Percentiles rank a stretch among this genome's conserved stretches.
Evolutionary conservation across 2,888 invertebrate species (phyloP).

Genomic region (Lutraria lutraria): DNA sequence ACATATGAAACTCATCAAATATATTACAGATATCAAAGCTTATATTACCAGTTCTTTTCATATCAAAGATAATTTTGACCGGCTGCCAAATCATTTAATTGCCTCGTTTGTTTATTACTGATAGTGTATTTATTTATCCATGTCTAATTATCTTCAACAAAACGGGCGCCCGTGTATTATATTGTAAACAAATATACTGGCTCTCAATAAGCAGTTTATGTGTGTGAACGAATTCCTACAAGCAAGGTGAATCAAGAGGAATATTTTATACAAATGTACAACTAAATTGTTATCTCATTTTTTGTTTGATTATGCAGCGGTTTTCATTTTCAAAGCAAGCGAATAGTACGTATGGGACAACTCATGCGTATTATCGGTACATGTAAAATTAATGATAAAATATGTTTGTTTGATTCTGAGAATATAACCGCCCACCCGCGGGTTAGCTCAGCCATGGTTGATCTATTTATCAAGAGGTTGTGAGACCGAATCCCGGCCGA

Average conservation of each 20-base stretch:
- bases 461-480: too few species aligned
- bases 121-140: conserved; percentile 13
- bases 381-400: too few species aligned
- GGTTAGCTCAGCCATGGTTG: too few species aligned
- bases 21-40: not conserved
- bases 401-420: too few species aligned
- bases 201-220: not conserved
- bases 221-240: not conserved
- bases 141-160: conserved; percentile 7
- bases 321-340: too few species aligned
- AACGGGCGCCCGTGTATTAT: not conserved
- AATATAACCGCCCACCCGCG: too few species aligned
- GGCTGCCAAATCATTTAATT: conserved; percentile 2
- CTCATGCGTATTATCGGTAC: too few species aligned
- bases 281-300: too few species aligned
- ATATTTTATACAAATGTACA: too few species aligned
- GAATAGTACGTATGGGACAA: too few species aligned
- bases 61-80: not conserved
- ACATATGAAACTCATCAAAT: not conserved
- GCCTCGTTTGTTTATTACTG: conserved; percentile 18
- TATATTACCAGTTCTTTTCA: not conserved
- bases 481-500: too few species aligned
- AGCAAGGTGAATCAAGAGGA: not conserved
- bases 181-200: not conserved
- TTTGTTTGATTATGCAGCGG: too few species aligned